Evolutionary conservation across 1,140 invertebrate species (phyloP), one percentile per base, ranked within the genome.

Genomic region (Drosophila ercepeae): DNA sequence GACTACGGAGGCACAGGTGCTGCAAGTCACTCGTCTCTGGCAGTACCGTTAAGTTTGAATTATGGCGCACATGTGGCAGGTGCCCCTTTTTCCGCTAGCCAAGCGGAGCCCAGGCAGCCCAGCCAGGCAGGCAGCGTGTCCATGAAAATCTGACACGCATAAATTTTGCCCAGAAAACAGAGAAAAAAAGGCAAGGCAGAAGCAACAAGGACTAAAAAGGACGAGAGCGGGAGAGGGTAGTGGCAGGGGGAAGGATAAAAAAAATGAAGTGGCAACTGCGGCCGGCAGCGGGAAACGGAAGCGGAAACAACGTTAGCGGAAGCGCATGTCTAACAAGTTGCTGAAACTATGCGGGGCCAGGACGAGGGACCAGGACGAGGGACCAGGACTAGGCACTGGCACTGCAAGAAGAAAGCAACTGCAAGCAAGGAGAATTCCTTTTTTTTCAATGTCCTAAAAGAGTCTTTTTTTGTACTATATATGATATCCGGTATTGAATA

Each of bases 141-240:
- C 81, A 81, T 84, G 79, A 84, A 86, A 84, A 84, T 84, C 79
- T 79, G 81, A 73, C 81, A 86, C 79, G 81, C 79, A 84, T 84
- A 84, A 84, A 81, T 86, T 63, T 55, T 45, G 65, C 6, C 45
- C 65, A 53, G 45, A 41, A 48, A n/a, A 36, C 16, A 39, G 3
- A 46, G 18, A 23, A 27, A 14, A 21, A 51, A 39, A 39, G 3
- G 5, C 5, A 18, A 36, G 50, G 6, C 14, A 36, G 41, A 9
- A 53, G 44, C 60, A 54, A 34, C 44, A 55, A 34, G 65, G 49
- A n/a, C 29, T 36, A 27, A 6, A 9, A 13, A n/a, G 27, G 16
- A 2, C 3, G 16, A 23, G 1, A 4, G 8, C 8, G 32, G 19
- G n/a, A 25, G 36, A 11, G 13, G 44, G 11, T 19, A 49, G 39